phyloP scores from a whole-genome alignment of 1,140 invertebrate genomes.

The Halyomorpha halys region DNA sequence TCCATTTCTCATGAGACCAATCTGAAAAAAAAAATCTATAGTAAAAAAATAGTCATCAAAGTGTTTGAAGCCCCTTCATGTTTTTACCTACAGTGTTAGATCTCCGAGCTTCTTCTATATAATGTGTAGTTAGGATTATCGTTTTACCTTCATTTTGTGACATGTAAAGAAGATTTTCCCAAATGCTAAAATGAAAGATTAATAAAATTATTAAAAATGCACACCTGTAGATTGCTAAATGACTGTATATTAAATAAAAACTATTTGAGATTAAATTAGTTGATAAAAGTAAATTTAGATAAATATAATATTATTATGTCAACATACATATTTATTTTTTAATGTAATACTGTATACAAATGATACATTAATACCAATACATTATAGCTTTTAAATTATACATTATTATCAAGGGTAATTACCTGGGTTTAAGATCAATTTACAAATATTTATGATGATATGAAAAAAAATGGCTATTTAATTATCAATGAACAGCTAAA shows the following conservation, averaged over 20 bases:
- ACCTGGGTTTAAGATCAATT: no score
- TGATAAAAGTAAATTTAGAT: no score
- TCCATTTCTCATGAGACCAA: conserved; percentile 30
- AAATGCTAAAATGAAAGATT: conserved; percentile 28
- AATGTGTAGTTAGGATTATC: conserved; percentile 85
- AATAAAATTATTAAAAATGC: neutral
- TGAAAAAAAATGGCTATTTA: neutral
- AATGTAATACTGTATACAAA: no score
- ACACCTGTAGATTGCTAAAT: no score
- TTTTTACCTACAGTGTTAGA: conserved; percentile 38
- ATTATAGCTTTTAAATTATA: no score
- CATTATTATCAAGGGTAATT: no score
- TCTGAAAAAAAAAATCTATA: conserved; percentile 19
- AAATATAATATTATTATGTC: no score
- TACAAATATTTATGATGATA: neutral
- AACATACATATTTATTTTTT: no score
- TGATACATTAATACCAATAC: no score
- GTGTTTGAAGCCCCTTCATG: neutral
- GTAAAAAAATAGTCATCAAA: neutral
- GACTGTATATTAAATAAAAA: no score
- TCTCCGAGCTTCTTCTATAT: conserved; percentile 81
- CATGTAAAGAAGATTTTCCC: conserved; percentile 28
- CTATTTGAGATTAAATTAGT: no score
- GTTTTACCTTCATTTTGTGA: conserved; percentile 43
- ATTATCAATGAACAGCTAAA: no score